Base-by-base conservation (phyloP, 2,888 invertebrate genomes). In the Rutpela maculata region DNA sequence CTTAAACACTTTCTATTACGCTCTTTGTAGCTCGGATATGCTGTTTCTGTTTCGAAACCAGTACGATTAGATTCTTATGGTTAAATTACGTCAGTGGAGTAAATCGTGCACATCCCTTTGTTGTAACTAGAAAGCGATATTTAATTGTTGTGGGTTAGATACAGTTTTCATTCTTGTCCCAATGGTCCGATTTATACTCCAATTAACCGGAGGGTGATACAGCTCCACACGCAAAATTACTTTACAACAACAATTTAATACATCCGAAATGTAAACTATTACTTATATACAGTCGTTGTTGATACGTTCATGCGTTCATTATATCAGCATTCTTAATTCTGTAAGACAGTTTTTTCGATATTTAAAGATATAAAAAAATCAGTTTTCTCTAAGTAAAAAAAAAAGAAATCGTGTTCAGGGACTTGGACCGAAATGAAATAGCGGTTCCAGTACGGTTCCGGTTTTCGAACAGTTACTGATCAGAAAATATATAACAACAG, bases 91-190 rank as follows among this genome's bases (percentile, higher is more conserved):
- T 17, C 17, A 55, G 5, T 15, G 15, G 22, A 17, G 31, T 35
- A 62, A 26, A 62, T 62, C 35, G 65, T 65, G 19, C 65, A 43
- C 35, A 65, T 18, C 43, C 65, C 35, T 65, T 65, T 65, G 65
- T 65, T 38, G 38, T 18, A 50, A 65, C 65, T 65, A 38, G 65
- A 65, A 65, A 65, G 65, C 43, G 65, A 65, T 65, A 65, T 65
- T 65, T 65, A 65, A 65, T 65, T 65, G 65, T 65, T 65, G 65
- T 15, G 65, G 65, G 65, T 65, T 65, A 65, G 65, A 65, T 65
- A 65, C 65, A 65, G 38, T 65, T 65, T 65, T 65, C 65, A 65
- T 11, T 65, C 43, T 10, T 43, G 65, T 65, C 65, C 65, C 65
- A 65, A 38, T 65, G 65, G 65, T 18, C 65, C 65, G 35, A 65